phyloP scores from a whole-genome alignment of 2,888 invertebrate species.

The Limnephilus auricula region DNA sequence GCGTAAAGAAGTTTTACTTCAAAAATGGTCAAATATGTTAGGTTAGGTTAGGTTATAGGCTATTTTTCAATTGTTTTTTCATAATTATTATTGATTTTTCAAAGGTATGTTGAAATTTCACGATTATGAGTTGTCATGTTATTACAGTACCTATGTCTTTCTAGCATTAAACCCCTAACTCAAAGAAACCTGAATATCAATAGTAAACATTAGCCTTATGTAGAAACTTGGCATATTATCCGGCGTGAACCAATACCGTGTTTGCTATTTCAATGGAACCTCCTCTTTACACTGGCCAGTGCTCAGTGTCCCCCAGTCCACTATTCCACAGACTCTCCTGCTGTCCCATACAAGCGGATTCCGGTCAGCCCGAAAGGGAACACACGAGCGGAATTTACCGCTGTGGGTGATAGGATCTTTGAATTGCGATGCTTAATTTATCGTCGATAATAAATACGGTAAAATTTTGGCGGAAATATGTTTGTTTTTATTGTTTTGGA shows the following conservation, averaged over 20 bases:
- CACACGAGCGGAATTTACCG: constrained; percentile 16
- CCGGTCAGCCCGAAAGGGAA: not conserved
- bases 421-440: constrained; percentile 40
- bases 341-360: constrained; percentile 9
- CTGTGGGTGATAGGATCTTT: constrained; percentile 41
- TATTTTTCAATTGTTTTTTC: too few relatives aligned
- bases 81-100: too few relatives aligned
- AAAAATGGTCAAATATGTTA: too few relatives aligned
- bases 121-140: too few relatives aligned
- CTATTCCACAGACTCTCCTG: not conserved
- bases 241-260: not conserved
- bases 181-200: not conserved
- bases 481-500: constrained; percentile 37
- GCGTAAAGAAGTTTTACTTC: too few relatives aligned
- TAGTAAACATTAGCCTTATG: not conserved
- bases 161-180: not conserved
- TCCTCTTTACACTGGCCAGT: not conserved
- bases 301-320: not conserved
- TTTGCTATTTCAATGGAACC: not conserved
- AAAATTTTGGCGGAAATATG: constrained; percentile 39
- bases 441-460: constrained; percentile 44
- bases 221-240: not conserved
- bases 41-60: too few relatives aligned
- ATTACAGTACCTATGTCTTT: too few relatives aligned
- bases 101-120: too few relatives aligned